Evolutionary conservation across 2,888 invertebrate genomes (phyloP), one percentile per base, ranked within the genome.

Genomic region (Eudemis profundana): DNA sequence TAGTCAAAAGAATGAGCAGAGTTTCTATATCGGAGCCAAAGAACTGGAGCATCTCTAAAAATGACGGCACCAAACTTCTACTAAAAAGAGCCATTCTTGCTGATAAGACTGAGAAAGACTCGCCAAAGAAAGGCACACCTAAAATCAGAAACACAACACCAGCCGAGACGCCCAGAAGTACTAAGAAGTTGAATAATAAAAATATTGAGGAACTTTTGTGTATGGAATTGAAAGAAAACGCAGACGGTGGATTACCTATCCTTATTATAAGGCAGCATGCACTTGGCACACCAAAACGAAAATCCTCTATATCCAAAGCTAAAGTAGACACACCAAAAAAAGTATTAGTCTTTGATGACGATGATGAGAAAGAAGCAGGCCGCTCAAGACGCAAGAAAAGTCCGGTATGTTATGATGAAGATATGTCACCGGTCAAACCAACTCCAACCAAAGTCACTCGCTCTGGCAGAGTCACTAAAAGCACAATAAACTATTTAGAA

Each of bases 71-170:
- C 1, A 93, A 92, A 74, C 50, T 93, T 1, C 72, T 91, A 0
- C 77, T 93, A 0, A 92, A 91, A 82, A 84, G 92, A 75, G 92
- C 92, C 21, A 92, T 93, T 51, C 70, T 92, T 59, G 79, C 89
- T 49, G 91, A 92, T 57, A 90, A 86, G 71, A 86, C 74, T 62
- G 90, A 88, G 60, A 90, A 86, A 69, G 81, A 84, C 38, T 83
- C 86, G 1, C 88, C 89, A 1, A 85, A 83, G 61, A 85, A 84
- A 63, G 36, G 60, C 1, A 83, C 85, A 56, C 82, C 82, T 0
- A 74, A 66, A 67, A 83, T 78, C 49, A 78, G 74, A 23, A 72
- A 61, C 10, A 59, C 50, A 59, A 74, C 75, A 15, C 21, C 69
- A 1, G 46, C 70, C 8, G 81, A 83, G 38, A 83, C 87, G 44